Base-by-base conservation (phyloP, 37 sponge, comb jelly and placozoan genomes). In the Eunapius fragilis region DNA sequence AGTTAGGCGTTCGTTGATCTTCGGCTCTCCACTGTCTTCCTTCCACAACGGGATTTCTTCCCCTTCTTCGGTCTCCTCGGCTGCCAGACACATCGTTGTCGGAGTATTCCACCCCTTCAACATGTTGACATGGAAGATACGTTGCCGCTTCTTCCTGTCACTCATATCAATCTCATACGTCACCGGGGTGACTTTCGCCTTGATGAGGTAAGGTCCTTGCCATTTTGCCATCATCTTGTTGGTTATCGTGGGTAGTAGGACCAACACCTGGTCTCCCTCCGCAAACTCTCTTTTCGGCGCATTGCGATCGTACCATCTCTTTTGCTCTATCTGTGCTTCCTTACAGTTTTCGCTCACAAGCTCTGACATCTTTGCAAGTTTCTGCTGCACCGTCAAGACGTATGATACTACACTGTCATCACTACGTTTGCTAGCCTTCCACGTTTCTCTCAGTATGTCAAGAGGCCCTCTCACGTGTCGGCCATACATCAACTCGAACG, bases 221-320 rank as follows among this genome's bases (percentile, higher is more conserved):
- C 91, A 90, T 37, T 86, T n/a, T 13, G 80, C n/a, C 76, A 30
- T 74, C 9, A 91, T 48, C 69, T 81, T 81, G 37, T 85, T 31
- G 2, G 45, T 35, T 0, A 45, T 17, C 0, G 67, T 84, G 26
- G 92, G 92, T 19, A 88, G 83, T 41, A 92, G 49, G 13, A 89
- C 77, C 19, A 92, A 45, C n/a, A 92, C 93, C 33, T 92, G 49
- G 36, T 92, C 93, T 37, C 89, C 93, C 11, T 25, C 72, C 36
- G 72, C 17, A 23, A 91, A 79, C 25, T 45, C 47, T 22, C 48
- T 49, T n/a, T 82, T 45, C 45, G 69, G 2, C 9, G 85, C 48
- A 23, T 79, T 48, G 47, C 36, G 12, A 68, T 91, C 87, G 72
- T 91, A 91, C 67, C 67, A 82, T 41, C 31, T 50, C 72, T 86